Conservation (phyloP, 1,140 invertebrate genomes). For the Eumeta japonica region DNA sequence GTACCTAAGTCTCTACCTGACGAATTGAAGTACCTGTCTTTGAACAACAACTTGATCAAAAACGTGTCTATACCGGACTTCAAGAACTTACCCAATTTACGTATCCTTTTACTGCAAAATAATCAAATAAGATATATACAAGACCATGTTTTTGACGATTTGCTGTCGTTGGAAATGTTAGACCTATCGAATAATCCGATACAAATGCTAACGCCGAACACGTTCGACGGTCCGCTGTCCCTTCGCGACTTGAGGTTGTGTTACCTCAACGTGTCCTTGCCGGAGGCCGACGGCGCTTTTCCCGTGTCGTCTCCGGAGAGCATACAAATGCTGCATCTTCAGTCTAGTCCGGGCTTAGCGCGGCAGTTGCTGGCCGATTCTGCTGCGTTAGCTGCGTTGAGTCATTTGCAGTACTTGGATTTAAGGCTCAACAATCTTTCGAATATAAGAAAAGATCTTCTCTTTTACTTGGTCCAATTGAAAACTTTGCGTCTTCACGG, state of each 20-base stretch:
- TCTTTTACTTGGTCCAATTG: slow-evolving; percentile 69
- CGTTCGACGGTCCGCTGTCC: slow-evolving; percentile 65
- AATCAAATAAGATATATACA: slow-evolving; percentile 68
- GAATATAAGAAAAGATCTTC: slow-evolving; percentile 62
- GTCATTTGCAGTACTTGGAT: slow-evolving; percentile 68
- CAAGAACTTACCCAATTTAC: slow-evolving; percentile 66
- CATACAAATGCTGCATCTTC: slow-evolving; percentile 70
- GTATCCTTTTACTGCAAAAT: slow-evolving; percentile 67
- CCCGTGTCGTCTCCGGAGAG: slow-evolving; percentile 68
- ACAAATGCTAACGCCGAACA: slow-evolving; percentile 63
- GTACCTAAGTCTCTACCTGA: slow-evolving; percentile 63
- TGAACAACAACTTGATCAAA: slow-evolving; percentile 62
- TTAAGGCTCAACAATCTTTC: slow-evolving; percentile 65
- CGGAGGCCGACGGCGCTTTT: slow-evolving; percentile 65
- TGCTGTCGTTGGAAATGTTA: slow-evolving; percentile 65
- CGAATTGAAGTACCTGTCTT: slow-evolving; percentile 50
- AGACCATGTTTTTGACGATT: slow-evolving; percentile 66
- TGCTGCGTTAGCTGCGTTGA: slow-evolving; percentile 68
- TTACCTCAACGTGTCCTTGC: slow-evolving; percentile 61
- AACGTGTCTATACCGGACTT: slow-evolving; percentile 68
- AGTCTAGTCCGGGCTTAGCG: slow-evolving; percentile 70
- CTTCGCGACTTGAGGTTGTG: slow-evolving; percentile 69
- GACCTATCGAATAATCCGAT: slow-evolving; percentile 79
- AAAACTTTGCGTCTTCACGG: slow-evolving; percentile 60
- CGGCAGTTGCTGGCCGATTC: slow-evolving; percentile 68